Evolutionary conservation across 2,113 vertebrate species (phyloP), one percentile per base, ranked within the genome.

Genomic region (Phrynocephalus versicolor): DNA sequence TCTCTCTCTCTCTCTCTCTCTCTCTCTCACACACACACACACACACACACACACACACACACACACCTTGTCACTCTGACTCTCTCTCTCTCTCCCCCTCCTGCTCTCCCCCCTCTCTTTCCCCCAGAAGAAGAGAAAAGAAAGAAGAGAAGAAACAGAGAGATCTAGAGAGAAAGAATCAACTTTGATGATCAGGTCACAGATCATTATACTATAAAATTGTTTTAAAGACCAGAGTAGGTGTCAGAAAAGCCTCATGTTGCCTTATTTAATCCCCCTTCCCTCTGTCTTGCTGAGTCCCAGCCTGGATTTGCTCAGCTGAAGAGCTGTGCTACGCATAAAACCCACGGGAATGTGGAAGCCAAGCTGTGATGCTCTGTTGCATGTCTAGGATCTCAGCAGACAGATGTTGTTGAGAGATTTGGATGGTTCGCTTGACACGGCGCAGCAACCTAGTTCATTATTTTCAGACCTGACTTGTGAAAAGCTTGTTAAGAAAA

Each of bases 381-480:
- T 62, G 39, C 60, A 65, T 74, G 27, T 73, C 51, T 80, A 16
- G 39, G 39, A 86, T 45, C 39, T 65, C 69, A 81, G 39, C 84
- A 25, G 71, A 37, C 73, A 73, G 14, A 51, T 64, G 55, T 65
- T 30, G 27, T 37, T 64, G 69, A 57, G 39, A 57, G 80, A 35
- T 85, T 65, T 65, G 58, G 75, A 83, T 74, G 58, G 82, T 45
- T 83, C 65, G n/a, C 58, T 86, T 81, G 84, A 73, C 39, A 65
- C 69, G 39, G 70, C 69, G 73, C 64, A 55, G 41, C 10, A 6
- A 33, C 33, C 23, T 35, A 80, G 78, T 86, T 81, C 84, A 74
- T 86, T 86, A 80, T 39, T 33, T 30, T 39, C 70, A 51, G 60
- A 21, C 60, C 33, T 23, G 19, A 21, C 14, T 64, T 64, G 62